phyloP scores from a whole-genome alignment of 2,113 vertebrate species.

The Nothoprocta perdicaria region DNA sequence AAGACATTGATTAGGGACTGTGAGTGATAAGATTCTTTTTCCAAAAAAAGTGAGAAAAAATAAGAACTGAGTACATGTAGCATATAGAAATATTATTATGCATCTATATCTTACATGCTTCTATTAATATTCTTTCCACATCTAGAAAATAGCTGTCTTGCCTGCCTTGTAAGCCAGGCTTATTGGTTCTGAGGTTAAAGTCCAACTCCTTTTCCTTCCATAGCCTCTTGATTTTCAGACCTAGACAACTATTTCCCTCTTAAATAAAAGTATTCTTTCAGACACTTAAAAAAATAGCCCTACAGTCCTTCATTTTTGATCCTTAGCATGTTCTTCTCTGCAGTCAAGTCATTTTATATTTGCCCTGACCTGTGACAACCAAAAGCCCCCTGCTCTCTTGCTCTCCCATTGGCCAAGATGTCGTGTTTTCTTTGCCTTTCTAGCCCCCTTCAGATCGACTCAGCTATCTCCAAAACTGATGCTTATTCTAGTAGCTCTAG shows the following conservation, averaged over 20 bases:
- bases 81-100: neutral
- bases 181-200: neutral
- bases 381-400: no score
- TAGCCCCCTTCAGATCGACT: neutral
- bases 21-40: neutral
- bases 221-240: neutral
- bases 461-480: neutral
- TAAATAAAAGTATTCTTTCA: neutral
- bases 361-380: neutral
- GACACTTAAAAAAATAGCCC: neutral
- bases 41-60: neutral
- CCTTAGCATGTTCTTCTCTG: neutral
- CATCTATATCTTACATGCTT: neutral
- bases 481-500: neutral
- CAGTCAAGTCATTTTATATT: neutral
- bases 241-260: neutral
- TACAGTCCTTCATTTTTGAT: neutral
- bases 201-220: neutral
- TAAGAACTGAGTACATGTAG: neutral
- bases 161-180: neutral
- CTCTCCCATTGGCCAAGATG: no score
- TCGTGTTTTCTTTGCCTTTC: neutral
- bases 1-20: slow-evolving; percentile 12
- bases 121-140: neutral
- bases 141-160: neutral